Conservation (phyloP, 2,888 invertebrate species). For the Fissipunctia ypsillon region DNA sequence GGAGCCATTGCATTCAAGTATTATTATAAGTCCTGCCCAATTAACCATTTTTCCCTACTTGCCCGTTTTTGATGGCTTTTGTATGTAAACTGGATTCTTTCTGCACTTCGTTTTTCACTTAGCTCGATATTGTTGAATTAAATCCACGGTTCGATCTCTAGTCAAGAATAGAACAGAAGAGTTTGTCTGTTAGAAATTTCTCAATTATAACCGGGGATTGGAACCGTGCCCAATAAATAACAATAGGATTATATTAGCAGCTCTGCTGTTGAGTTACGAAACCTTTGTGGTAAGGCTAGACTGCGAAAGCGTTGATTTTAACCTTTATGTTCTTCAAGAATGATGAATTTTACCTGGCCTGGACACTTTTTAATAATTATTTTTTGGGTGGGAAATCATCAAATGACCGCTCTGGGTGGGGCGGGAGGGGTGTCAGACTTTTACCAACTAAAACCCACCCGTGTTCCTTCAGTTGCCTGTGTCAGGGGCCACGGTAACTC, state of each 20-base stretch:
- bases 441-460: too few species aligned
- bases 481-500: too few species aligned
- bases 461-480: too few species aligned
- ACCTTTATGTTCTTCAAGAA: conserved; percentile 1
- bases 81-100: not conserved
- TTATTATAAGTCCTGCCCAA: not conserved
- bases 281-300: conserved; percentile 29
- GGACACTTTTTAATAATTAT: too few species aligned
- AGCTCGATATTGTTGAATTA: not conserved
- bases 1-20: not conserved
- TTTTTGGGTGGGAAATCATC: too few species aligned
- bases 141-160: conserved; percentile 26
- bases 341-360: too few species aligned
- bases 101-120: not conserved
- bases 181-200: conserved; percentile 48
- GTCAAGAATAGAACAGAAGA: conserved; percentile 53
- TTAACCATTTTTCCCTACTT: not conserved
- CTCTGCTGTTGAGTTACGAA: conserved; percentile 39
- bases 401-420: too few species aligned
- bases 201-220: conserved; percentile 55
- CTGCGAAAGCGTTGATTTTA: not conserved
- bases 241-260: conserved; percentile 47
- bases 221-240: conserved; percentile 58
- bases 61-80: not conserved
- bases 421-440: too few species aligned